Evolutionary conservation across 1,140 invertebrate genomes (phyloP), one percentile per base, ranked within the genome.

Genomic region (Heliconius hewitsoni): DNA sequence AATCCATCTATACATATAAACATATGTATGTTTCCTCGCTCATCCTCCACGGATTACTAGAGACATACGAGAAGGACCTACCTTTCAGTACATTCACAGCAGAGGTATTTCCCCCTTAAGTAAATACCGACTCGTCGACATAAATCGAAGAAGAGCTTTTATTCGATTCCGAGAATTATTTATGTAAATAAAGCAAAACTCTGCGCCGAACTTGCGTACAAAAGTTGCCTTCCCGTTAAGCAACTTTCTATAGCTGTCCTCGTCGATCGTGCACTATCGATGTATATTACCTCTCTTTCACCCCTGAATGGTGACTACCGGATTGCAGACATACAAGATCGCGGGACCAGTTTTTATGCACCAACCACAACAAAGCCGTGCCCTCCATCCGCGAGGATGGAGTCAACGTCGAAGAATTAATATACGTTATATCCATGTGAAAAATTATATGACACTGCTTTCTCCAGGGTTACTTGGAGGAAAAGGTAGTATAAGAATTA

Each of bases 261-360:
- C 84, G 80, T 91, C 85, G 46, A 57, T 78, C 74, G 74, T 82
- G 50, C 71, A 73, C 60, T 74, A 74, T 71, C 27, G 39, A 66
- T 71, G 72, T 78, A 82, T 82, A 50, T 52, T 77, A 16, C 75
- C 79, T 92, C 91, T 84, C 86, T 86, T 81, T 92, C 82, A 80
- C 88, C 83, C 91, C 87, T 93, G 85, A 93, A 93, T 93, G 91
- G 87, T 84, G 88, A 86, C 88, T 89, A 89, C 90, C 87, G 87
- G 88, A 92, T 92, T 89, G 86, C 90, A 86, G 85, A 83, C 81
- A 71, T 82, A 74, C 82, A 83, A 84, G 83, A 86, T 77, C 82
- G 81, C 82, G 83, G 84, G 88, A 91, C 91, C 86, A 91, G 90
- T 93, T 93, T 93, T 93, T 91, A 81, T 86, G 79, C 79, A 84